These are phyloP conservation scores for Meiosimyza decipiens DNA, from an alignment of 2,888 invertebrate genomes.

Conservation along the genomic window DNA sequence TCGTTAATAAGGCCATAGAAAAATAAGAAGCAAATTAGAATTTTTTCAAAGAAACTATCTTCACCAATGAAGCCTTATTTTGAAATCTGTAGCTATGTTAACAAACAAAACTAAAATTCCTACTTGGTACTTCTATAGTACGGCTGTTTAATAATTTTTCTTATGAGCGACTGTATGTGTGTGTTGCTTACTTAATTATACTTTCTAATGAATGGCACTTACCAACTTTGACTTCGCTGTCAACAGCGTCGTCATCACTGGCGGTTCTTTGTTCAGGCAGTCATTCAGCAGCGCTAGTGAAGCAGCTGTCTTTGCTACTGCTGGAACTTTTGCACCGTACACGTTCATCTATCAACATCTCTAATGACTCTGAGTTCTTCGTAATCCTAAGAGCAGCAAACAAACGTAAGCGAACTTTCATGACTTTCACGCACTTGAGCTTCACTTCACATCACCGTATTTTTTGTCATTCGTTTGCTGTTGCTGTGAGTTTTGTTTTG, in stretches of 20 bases:
- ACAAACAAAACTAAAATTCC: too few relatives aligned
- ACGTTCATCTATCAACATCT: slow-evolving; percentile 19
- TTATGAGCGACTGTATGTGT: slow-evolving; percentile 32
- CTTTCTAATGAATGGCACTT: slow-evolving; percentile 34
- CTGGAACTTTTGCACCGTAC: neutral
- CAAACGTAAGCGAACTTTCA: neutral
- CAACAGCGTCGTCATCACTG: neutral
- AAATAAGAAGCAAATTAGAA: too few relatives aligned
- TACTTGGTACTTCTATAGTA: too few relatives aligned
- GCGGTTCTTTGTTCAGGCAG: neutral
- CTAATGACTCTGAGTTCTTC: neutral
- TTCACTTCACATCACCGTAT: neutral
- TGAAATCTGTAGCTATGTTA: too few relatives aligned
- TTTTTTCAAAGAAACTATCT: too few relatives aligned
- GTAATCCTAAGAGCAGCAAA: neutral
- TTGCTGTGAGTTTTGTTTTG: neutral
- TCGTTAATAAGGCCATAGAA: too few relatives aligned
- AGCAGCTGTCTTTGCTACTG: neutral
- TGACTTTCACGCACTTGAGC: neutral
- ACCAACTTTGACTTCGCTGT: slow-evolving; percentile 30
- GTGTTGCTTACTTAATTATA: slow-evolving; percentile 33
- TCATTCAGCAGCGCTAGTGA: neutral
- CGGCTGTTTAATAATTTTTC: too few relatives aligned
- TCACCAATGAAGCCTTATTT: too few relatives aligned
- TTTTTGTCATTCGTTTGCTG: neutral